A percentile compares a stretch with the other conserved stretches of the same genome.
Conservation (phyloP, 2,888 invertebrate species). For the Calephelis perditalis region DNA sequence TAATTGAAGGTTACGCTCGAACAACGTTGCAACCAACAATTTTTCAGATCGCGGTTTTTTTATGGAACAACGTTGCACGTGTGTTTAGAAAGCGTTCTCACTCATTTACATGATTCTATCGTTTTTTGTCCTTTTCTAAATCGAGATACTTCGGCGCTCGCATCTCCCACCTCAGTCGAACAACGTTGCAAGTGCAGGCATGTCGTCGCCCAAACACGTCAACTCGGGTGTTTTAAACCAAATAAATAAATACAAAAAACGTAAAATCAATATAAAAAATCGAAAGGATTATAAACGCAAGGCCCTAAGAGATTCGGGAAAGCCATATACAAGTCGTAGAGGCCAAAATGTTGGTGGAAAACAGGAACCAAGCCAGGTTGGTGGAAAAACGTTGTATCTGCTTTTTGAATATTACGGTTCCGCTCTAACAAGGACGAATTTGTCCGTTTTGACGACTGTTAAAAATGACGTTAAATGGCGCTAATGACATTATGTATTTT, state of each 20-base stretch:
- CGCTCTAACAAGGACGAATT: no score
- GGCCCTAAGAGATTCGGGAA: constrained; percentile 3
- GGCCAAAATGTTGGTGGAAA: constrained; percentile 3
- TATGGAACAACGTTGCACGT: background rate
- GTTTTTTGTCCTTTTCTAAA: background rate
- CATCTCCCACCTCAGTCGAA: background rate
- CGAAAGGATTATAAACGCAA: constrained; percentile 2
- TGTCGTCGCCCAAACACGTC: background rate
- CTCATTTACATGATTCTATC: background rate
- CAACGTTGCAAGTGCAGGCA: background rate
- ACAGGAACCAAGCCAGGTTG: constrained; percentile 3
- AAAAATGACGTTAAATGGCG: no score
- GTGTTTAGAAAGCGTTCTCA: background rate
- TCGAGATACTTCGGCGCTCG: background rate
- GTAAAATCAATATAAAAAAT: background rate
- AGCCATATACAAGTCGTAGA: constrained; percentile 3
- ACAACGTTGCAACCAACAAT: constrained; percentile 3
- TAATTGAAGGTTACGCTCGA: background rate
- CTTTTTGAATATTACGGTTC: background rate
- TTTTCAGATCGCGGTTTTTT: constrained; percentile 2
- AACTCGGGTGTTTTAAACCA: constrained; percentile 1
- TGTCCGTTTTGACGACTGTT: no score
- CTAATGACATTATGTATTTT: no score
- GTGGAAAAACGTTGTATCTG: constrained; percentile 3
- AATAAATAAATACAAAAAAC: constrained; percentile 1